phyloP scores from a whole-genome alignment of 2,888 invertebrate genomes.

The Amphipoea lucens region DNA sequence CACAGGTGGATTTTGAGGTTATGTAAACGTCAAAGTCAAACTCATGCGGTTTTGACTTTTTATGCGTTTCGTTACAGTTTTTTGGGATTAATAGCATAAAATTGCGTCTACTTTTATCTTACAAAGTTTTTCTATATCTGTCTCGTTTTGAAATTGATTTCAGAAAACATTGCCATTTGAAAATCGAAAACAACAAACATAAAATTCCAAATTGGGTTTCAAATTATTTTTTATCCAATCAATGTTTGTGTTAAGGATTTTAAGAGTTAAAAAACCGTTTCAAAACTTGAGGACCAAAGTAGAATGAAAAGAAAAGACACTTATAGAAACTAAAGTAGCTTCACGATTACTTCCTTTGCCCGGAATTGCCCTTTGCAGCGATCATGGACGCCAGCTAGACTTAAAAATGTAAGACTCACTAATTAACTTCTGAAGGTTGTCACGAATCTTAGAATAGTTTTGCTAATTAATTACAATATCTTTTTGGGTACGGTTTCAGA shows the following conservation, averaged over 20 bases:
- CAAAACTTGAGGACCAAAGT: background rate
- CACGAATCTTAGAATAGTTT: background rate
- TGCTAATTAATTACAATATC: background rate
- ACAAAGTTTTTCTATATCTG: background rate
- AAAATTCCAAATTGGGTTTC: background rate
- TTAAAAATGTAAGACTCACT: background rate
- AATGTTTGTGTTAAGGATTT: background rate
- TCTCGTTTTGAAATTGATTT: background rate
- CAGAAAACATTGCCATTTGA: background rate
- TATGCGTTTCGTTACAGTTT: background rate
- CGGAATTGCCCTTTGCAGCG: background rate
- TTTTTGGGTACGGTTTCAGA: background rate
- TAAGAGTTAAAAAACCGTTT: background rate
- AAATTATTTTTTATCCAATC: background rate
- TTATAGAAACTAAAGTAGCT: background rate
- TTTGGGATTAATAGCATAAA: background rate
- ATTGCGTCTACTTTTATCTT: background rate
- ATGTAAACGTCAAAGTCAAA: slow-evolving; percentile 68
- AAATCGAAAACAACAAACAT: background rate
- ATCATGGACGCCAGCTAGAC: background rate
- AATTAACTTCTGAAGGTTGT: background rate
- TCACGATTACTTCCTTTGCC: background rate
- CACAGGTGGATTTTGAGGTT: slow-evolving; percentile 65
- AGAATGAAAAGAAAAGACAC: too few relatives aligned
- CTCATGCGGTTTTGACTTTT: slow-evolving; percentile 52